Conservation (phyloP, 2,113 vertebrate species). For the Phylloscopus trochilus region DNA sequence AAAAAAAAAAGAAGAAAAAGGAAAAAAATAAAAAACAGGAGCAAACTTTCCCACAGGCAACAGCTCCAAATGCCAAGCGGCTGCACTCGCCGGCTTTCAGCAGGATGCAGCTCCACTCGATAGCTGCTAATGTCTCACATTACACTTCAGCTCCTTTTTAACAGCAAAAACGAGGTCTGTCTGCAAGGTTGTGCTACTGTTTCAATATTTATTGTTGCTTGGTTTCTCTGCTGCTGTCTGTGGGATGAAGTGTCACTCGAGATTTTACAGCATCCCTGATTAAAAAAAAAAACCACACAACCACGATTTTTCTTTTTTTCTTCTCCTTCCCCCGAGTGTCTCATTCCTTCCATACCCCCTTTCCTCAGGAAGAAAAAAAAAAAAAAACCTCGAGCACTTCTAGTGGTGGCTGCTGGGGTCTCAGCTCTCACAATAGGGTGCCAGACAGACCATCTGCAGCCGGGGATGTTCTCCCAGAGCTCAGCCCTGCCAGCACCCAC, state of each 20-base stretch:
- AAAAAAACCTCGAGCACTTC: conserved; percentile 19
- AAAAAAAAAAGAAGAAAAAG: no score
- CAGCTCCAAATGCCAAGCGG: background rate
- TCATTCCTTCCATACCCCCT: background rate
- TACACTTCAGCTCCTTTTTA: background rate
- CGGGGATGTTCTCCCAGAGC: background rate
- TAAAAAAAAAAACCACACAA: background rate
- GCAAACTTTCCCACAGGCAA: background rate
- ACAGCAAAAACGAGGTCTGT: background rate
- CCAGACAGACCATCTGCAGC: conserved; percentile 59
- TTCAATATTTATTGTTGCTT: conserved; percentile 29
- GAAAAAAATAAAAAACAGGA: background rate
- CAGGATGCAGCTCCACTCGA: background rate
- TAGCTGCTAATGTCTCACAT: background rate
- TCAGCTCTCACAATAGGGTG: conserved; percentile 47
- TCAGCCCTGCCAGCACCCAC: background rate
- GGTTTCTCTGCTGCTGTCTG: background rate
- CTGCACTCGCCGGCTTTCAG: background rate
- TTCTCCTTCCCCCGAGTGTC: no score
- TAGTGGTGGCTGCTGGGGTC: conserved; percentile 43
- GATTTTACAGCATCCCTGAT: background rate
- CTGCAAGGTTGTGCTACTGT: conserved; percentile 9
- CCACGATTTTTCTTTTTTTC: background rate
- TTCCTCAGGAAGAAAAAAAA: background rate
- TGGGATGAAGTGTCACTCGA: conserved; percentile 20